Base-by-base conservation (phyloP, 2,797 vertebrate genomes). In the Rhinichthys osculus region DNA sequence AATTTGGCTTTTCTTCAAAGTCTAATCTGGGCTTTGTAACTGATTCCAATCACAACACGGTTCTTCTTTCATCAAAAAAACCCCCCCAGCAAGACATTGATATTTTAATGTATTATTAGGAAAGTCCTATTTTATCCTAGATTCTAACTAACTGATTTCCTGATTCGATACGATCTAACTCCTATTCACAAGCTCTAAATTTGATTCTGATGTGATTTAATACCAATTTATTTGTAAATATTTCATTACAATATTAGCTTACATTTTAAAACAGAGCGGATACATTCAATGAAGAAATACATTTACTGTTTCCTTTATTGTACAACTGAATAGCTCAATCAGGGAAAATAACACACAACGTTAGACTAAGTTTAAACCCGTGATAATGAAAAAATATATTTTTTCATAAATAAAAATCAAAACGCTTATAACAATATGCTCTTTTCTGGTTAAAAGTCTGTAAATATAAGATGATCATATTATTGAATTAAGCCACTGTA, bases 1-100 rank as follows among this genome's bases (percentile, higher is more conserved):
- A 35, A 50, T 47, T 5, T 5, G 62, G 30, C 27, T 35, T 52
- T 52, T 81, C 64, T 81, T 81, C 64, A 81, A 69, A 67, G 40
- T 52, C 59, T 80, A 50, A 80, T 80, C 17, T 67, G 27, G 42
- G 40, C 33, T 69, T 80, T 52, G 19, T 52, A 11, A 69, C 44
- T 38, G 64, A 69, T 50, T 69, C 44, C 62, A 81, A 69, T 52
- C 44, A 69, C 23, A 50, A 81, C 30, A 79, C 8, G 16, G 14
- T 50, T 42, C n/a, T 69, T 81, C 30, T 81, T 38, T 77, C 30
- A 77, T 52, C 19, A 81, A 23, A 14, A 52, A 50, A 4, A 3
- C 4, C 16, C 21, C 33, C 5, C 0, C 35, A 59, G 33, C 52
- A 77, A 57, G 52, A 57, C 50, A n/a, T n/a, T 77, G 21, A 57